phyloP scores from a whole-genome alignment of 2,888 invertebrate genomes.

The Epinotia nisella region DNA sequence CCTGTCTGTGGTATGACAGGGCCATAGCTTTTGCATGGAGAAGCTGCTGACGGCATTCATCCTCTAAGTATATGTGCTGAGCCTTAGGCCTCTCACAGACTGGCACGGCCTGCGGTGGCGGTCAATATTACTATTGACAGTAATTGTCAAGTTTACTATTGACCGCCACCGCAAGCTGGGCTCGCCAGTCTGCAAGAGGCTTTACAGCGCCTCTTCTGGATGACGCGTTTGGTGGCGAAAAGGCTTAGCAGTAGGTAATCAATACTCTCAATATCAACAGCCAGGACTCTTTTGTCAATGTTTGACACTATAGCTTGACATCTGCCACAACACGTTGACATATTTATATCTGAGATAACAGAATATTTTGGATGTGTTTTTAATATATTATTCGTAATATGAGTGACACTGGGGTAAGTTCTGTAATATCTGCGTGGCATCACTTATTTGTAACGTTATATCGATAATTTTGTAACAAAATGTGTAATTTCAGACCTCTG shows the following conservation, averaged over 20 bases:
- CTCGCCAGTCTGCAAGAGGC: neutral
- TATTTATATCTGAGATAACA: constrained; percentile 32
- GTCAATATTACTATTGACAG: too few relatives aligned
- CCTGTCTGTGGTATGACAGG: too few relatives aligned
- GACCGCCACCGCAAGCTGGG: too few relatives aligned
- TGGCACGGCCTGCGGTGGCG: too few relatives aligned
- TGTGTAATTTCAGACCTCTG: constrained; percentile 62
- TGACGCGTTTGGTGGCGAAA: too few relatives aligned
- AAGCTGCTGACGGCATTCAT: too few relatives aligned
- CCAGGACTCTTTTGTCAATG: constrained; percentile 7
- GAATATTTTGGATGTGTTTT: constrained; percentile 26
- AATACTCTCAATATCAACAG: neutral
- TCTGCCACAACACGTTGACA: constrained; percentile 22
- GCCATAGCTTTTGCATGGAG: too few relatives aligned
- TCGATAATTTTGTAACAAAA: neutral
- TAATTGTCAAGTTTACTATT: too few relatives aligned
- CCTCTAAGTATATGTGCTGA: too few relatives aligned
- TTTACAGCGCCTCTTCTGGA: too few relatives aligned
- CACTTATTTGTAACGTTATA: neutral
- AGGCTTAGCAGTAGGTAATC: neutral
- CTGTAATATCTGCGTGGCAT: neutral
- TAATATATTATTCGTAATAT: constrained; percentile 53
- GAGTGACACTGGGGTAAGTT: constrained; percentile 70
- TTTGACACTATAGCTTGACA: neutral
- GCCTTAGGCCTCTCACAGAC: too few relatives aligned